A percentile compares a stretch with the other conserved stretches of the same genome.
These are phyloP conservation scores for Trematocara variabile DNA, from an alignment of 2,113 vertebrate species.

Conservation along the genomic window DNA sequence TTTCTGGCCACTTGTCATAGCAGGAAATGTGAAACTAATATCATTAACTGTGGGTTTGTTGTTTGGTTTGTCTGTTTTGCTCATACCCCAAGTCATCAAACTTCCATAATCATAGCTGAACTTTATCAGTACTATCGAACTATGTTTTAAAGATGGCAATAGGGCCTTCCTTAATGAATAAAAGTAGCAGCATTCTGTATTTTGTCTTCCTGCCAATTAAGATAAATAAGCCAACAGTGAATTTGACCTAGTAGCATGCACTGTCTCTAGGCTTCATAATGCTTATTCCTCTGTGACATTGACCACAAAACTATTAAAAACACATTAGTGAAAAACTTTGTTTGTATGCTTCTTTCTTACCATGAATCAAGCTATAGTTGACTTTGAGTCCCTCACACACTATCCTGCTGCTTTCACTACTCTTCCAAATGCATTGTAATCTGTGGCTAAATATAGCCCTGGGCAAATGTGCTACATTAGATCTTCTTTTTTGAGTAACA, in stretches of 20 bases:
- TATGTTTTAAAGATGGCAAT: neutral
- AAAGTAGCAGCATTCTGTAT: neutral
- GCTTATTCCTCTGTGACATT: neutral
- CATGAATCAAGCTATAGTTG: neutral
- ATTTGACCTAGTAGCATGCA: neutral
- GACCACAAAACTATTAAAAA: neutral
- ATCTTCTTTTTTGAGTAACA: neutral
- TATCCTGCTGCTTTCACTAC: neutral
- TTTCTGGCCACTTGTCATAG: neutral
- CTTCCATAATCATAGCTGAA: neutral
- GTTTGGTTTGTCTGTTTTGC: fast-evolving
- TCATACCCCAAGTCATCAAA: neutral
- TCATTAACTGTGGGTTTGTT: neutral
- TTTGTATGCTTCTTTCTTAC: neutral
- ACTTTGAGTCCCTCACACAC: neutral
- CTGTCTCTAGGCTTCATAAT: neutral
- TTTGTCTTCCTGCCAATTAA: neutral
- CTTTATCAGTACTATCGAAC: neutral
- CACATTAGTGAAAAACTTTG: neutral
- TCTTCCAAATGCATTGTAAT: neutral
- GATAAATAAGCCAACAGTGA: neutral
- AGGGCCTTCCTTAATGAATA: neutral
- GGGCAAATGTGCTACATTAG: neutral
- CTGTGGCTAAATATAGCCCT: neutral
- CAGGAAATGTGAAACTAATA: neutral